Evolutionary conservation across 1,140 invertebrate species (phyloP).

Genomic region (Arion vulgaris): DNA sequence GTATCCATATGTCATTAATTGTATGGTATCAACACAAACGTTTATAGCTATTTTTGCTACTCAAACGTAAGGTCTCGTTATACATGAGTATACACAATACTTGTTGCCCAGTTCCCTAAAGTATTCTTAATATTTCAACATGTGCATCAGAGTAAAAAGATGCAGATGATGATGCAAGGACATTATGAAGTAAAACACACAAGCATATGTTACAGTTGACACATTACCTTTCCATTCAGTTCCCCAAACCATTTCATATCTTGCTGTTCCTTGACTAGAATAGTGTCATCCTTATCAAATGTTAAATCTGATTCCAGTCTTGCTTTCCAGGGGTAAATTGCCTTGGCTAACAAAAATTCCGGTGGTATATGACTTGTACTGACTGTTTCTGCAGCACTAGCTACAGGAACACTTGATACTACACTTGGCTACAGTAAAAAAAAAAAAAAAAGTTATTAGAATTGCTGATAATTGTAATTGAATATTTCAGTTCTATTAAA

Average conservation of each 20-base stretch:
- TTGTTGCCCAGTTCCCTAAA: too few species aligned
- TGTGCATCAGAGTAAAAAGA: too few species aligned
- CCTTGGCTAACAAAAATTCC: constrained; percentile 74
- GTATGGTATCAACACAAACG: too few species aligned
- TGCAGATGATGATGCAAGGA: too few species aligned
- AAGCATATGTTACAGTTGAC: background rate
- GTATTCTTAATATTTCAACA: too few species aligned
- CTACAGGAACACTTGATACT: background rate
- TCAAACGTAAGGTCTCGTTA: too few species aligned
- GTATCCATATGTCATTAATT: too few species aligned
- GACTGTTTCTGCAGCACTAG: background rate
- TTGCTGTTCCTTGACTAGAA: constrained; percentile 80
- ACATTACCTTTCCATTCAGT: constrained; percentile 68
- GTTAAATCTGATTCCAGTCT: constrained; percentile 80
- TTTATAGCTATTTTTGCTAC: too few species aligned
- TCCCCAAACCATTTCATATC: constrained; percentile 83
- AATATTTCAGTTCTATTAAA: too few species aligned
- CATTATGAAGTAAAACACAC: background rate
- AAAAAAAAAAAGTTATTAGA: background rate
- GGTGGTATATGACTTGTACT: constrained; percentile 49
- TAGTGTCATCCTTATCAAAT: constrained; percentile 80
- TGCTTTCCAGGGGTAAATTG: constrained; percentile 80
- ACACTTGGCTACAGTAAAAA: constrained; percentile 4
- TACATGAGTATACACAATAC: too few species aligned
- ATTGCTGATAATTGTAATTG: too few species aligned